phyloP scores from a whole-genome alignment of 2,113 vertebrate genomes.

The Pontoporia blainvillei region DNA sequence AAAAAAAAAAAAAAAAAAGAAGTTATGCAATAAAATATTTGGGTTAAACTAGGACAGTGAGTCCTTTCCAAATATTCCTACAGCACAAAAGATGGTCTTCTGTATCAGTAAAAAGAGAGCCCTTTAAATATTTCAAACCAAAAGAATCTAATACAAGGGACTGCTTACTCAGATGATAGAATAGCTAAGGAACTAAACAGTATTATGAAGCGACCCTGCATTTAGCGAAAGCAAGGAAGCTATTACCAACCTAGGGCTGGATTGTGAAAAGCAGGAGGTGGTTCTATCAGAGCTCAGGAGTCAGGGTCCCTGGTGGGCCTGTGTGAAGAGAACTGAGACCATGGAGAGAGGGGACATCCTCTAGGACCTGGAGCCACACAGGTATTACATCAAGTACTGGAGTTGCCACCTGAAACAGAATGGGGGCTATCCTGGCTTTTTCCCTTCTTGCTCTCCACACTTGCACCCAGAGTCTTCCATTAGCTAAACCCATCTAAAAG shows the following conservation, averaged over 20 bases:
- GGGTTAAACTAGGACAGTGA: not conserved
- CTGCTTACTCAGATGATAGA: not conserved
- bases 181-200: not conserved
- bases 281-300: not conserved
- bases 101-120: not conserved
- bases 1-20: too few relatives aligned
- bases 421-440: not conserved
- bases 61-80: not conserved
- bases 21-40: not conserved
- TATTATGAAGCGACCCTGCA: not conserved
- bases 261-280: not conserved
- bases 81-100: not conserved
- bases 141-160: not conserved
- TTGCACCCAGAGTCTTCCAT: not conserved
- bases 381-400: not conserved
- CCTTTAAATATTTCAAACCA: not conserved
- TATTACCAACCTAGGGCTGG: not conserved
- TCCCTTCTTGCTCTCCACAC: not conserved
- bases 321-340: not conserved
- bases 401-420: not conserved
- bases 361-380: not conserved
- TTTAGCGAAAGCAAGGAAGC: not conserved
- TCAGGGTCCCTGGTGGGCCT: not conserved
- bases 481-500: not conserved
- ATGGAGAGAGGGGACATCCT: not conserved